Base-by-base conservation (phyloP, 2,113 vertebrate species). In the Dasyurus viverrinus region DNA sequence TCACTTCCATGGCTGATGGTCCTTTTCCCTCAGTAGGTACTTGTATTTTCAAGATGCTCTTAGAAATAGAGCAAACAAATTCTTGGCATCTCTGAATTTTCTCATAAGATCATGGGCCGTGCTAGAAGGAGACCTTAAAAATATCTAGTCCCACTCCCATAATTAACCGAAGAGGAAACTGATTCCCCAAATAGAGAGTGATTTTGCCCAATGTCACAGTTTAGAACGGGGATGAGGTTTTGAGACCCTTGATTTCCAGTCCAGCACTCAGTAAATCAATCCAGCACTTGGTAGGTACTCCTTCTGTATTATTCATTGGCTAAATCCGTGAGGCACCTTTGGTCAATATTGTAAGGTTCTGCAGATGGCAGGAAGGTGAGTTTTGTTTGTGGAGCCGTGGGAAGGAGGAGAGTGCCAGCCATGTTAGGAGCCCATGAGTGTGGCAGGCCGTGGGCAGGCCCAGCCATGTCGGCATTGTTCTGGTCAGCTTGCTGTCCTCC, bases 401-500 rank as follows among this genome's bases (percentile, higher is more conserved):
- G 92, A 50, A 50, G 84, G 46, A 90, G 89, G 48, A 50, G 76
- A 27, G 89, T 23, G 84, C 89, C 57, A 60, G 57, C 60, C 89
- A 90, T 48, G 25, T 48, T 9, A 0, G 91, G 60, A 50, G 10
- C 91, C 91, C 89, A 91, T 42, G 2, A 26, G 47, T 90, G 42
- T 8, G 0, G 1, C 92, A 68, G 90, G 92, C 47, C 47, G 30
- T 92, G 91, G 90, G 91, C 12, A 8, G 93, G 47, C 92, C 84
- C 8, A 53, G 23, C 48, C 93, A 60, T 5, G 6, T 94, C 0
- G 92, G 52, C 76, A 90, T 93, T 93, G 76, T 92, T 93, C 96
- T 97, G 96, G 95, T 96, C 95, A 26, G 96, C 50, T 93, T 97
- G 95, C 97, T 97, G 76, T 97, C 97, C 46, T 96, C 97, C 96